Percentiles rank a stretch among this genome's conserved stretches.
Evolutionary conservation across 2,797 vertebrate species (phyloP).

Genomic region (Adelosebastes latens): DNA sequence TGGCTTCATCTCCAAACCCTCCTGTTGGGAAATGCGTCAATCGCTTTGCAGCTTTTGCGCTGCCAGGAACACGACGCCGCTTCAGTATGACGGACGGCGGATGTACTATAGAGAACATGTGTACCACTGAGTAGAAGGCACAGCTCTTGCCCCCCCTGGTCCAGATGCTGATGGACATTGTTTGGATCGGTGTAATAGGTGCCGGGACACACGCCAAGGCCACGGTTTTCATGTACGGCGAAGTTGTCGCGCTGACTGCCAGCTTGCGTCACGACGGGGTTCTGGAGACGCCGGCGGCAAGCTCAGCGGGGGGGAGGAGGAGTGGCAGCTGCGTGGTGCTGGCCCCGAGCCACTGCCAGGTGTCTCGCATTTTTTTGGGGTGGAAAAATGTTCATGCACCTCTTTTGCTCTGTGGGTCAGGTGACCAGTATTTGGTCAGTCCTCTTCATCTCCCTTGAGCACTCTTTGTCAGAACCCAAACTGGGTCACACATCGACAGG

Average conservation of each 20-base stretch:
- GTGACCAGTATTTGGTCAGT: constrained; percentile 38
- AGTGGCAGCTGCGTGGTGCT: constrained; percentile 71
- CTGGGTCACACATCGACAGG: constrained; percentile 16
- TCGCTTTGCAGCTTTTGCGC: constrained; percentile 19
- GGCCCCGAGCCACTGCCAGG: constrained; percentile 69
- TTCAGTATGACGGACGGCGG: not conserved
- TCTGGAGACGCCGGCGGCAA: constrained; percentile 44
- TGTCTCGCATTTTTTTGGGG: constrained; percentile 50
- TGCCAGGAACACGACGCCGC: constrained; percentile 29
- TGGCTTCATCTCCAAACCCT: constrained; percentile 54
- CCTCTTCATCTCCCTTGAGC: constrained; percentile 13
- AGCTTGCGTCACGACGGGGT: constrained; percentile 69
- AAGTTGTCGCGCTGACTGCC: constrained; percentile 65
- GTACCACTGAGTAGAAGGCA: constrained; percentile 14
- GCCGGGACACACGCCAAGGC: constrained; percentile 66
- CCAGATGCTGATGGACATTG: constrained; percentile 62
- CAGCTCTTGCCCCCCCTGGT: constrained; percentile 18
- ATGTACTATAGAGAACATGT: constrained; percentile 24
- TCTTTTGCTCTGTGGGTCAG: constrained; percentile 43
- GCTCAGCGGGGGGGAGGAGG: constrained; percentile 27
- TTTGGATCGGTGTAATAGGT: constrained; percentile 58
- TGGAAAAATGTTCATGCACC: constrained; percentile 59
- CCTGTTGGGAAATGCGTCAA: constrained; percentile 29
- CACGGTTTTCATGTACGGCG: constrained; percentile 71
- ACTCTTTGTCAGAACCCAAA: constrained; percentile 33